Evolutionary conservation across 2,797 vertebrate species (phyloP).

Genomic region (Mormyrops attenuatus): DNA sequence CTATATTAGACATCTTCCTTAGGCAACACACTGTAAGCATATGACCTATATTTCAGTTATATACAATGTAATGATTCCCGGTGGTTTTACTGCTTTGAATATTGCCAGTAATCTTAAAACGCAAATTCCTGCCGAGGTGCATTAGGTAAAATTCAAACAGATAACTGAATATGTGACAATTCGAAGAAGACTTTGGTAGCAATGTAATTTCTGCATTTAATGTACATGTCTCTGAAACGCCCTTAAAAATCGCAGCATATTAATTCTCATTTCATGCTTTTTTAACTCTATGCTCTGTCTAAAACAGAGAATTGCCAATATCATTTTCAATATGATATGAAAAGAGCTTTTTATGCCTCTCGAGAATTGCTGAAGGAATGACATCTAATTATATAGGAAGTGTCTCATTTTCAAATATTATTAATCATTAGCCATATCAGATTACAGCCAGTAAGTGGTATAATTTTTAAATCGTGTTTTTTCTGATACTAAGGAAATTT

Average conservation of each 20-base stretch:
- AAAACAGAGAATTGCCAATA: constrained; percentile 47
- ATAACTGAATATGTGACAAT: neutral
- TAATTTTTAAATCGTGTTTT: constrained; percentile 23
- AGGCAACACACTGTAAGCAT: neutral
- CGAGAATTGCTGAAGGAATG: constrained; percentile 46
- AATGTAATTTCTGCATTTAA: constrained; percentile 11
- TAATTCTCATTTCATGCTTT: constrained; percentile 45
- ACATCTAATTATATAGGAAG: constrained; percentile 54
- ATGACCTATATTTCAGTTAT: neutral
- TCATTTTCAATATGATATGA: constrained; percentile 45
- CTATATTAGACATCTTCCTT: neutral
- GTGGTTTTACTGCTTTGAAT: neutral
- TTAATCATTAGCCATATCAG: constrained; percentile 52
- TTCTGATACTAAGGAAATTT: constrained; percentile 35
- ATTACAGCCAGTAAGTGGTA: constrained; percentile 34
- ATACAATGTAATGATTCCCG: neutral
- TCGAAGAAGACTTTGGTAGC: neutral
- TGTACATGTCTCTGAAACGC: constrained; percentile 2
- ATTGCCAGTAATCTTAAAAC: neutral
- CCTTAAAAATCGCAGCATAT: constrained; percentile 28
- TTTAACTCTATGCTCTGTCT: constrained; percentile 39
- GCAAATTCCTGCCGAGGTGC: neutral
- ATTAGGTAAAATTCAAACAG: neutral
- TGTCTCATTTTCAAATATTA: constrained; percentile 48
- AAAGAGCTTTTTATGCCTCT: constrained; percentile 44